Conservation (phyloP, 1,140 invertebrate species). For the Drosophila arizonae region DNA sequence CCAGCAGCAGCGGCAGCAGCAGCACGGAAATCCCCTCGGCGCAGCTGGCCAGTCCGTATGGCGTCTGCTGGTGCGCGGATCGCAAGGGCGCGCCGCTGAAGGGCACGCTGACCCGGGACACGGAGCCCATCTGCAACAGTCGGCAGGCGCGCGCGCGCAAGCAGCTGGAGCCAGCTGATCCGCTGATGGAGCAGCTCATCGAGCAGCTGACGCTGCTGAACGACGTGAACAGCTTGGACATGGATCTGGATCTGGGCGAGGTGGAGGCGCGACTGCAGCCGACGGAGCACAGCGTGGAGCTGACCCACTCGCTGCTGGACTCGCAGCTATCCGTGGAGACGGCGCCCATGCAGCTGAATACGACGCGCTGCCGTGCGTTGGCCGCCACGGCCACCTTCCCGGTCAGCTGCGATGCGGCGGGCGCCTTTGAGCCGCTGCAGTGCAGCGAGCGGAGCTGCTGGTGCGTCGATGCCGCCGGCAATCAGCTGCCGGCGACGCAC, state of each 20-base stretch:
- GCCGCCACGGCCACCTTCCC: conserved; percentile 84
- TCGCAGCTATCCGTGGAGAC: conserved; percentile 63
- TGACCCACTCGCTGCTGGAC: conserved; percentile 80
- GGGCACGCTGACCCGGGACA: conserved; percentile 88
- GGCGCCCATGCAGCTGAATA: conserved; percentile 61
- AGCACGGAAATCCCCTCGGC: conserved; percentile 1
- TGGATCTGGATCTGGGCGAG: conserved; percentile 73
- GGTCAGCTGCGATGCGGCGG: conserved; percentile 86
- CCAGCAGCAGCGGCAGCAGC: conserved; percentile 6
- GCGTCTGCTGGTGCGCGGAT: conserved; percentile 93
- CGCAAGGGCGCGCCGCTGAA: conserved; percentile 90
- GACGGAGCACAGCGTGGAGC: conserved; percentile 71
- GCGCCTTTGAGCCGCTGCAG: conserved; percentile 89
- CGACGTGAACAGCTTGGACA: conserved; percentile 83
- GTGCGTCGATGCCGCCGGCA: conserved; percentile 94
- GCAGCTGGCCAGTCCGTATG: conserved; percentile 61
- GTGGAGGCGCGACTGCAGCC: conserved; percentile 43
- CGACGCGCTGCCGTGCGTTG: conserved; percentile 87
- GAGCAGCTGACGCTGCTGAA: conserved; percentile 85
- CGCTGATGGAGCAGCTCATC: conserved; percentile 86
- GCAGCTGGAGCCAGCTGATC: conserved; percentile 72
- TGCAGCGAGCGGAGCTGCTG: conserved; percentile 89
- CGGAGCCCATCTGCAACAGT: conserved; percentile 89
- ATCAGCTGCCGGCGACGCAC: conserved; percentile 87
- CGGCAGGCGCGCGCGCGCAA: conserved; percentile 87